phyloP scores from a whole-genome alignment of 2,888 invertebrate genomes.

The Chrysomela aeneicollis region DNA sequence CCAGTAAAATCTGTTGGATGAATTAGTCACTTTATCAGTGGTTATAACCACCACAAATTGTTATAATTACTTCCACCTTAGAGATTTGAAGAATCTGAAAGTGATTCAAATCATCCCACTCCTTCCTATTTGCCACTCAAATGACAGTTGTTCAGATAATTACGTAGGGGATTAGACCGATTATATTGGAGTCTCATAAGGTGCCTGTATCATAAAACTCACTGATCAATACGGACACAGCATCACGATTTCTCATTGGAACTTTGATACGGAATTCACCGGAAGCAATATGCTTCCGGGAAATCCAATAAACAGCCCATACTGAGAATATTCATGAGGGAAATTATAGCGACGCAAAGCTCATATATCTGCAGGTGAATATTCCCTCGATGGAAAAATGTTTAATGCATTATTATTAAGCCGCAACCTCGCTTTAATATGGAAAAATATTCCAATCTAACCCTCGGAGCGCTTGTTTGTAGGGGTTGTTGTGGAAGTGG shows the following conservation, averaged over 20 bases:
- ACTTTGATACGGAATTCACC: not conserved
- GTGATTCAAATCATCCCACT: too few species aligned
- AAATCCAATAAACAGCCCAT: slow-evolving; percentile 3
- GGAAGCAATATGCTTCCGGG: not conserved
- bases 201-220: not conserved
- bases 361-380: not conserved
- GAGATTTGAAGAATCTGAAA: too few species aligned
- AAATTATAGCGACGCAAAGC: not conserved
- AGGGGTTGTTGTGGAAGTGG: not conserved
- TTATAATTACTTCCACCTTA: too few species aligned
- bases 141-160: too few species aligned
- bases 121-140: too few species aligned
- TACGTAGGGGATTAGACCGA: too few species aligned
- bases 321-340: not conserved
- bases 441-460: not conserved
- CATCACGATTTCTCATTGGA: not conserved
- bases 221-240: not conserved
- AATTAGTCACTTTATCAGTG: too few species aligned
- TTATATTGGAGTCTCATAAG: not conserved
- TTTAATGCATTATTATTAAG: not conserved
- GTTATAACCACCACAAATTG: too few species aligned
- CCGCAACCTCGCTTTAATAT: not conserved
- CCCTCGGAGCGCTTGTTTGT: not conserved
- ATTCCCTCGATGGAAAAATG: not conserved
- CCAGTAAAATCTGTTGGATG: too few species aligned